Evolutionary conservation across 2,888 invertebrate genomes (phyloP).

Genomic region (Heliconius charithonia): DNA sequence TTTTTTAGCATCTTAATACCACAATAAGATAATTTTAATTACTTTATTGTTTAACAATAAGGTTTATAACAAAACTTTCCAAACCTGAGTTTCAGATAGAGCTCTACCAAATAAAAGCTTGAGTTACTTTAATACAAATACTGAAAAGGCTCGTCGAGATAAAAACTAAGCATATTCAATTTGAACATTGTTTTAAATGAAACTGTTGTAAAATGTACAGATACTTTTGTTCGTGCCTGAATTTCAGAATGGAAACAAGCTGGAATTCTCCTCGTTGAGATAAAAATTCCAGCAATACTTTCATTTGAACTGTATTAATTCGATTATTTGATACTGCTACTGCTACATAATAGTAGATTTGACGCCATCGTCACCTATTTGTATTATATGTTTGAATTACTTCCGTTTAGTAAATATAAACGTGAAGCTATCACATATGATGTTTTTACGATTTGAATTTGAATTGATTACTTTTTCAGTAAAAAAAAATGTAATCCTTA

Average conservation of each 20-base stretch:
- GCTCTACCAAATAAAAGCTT: not conserved
- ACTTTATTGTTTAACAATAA: not conserved
- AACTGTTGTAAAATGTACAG: slow-evolving; percentile 22
- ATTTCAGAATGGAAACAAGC: slow-evolving; percentile 12
- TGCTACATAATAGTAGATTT: not conserved
- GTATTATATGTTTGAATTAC: not conserved
- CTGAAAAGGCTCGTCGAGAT: slow-evolving; percentile 15
- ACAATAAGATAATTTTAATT: not conserved
- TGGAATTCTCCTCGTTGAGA: slow-evolving; percentile 19
- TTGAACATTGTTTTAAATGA: slow-evolving; percentile 27
- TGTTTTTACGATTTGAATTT: no score
- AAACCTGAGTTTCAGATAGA: not conserved
- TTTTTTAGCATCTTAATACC: no score
- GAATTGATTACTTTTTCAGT: no score
- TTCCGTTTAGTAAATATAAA: no score
- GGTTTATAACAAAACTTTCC: not conserved
- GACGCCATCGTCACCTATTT: not conserved
- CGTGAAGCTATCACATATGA: no score
- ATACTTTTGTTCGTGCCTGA: slow-evolving; percentile 22
- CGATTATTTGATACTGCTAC: not conserved
- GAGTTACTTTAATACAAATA: slow-evolving; percentile 16
- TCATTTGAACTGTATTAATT: slow-evolving; percentile 18
- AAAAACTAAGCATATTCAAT: slow-evolving; percentile 26
- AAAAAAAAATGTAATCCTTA: no score
- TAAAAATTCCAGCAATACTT: slow-evolving; percentile 21